Percentiles rank a stretch among this genome's conserved stretches.
These are phyloP conservation scores for Zeugodacus cucurbitae DNA, from an alignment of 1,140 invertebrate genomes.

Conservation along the genomic window DNA sequence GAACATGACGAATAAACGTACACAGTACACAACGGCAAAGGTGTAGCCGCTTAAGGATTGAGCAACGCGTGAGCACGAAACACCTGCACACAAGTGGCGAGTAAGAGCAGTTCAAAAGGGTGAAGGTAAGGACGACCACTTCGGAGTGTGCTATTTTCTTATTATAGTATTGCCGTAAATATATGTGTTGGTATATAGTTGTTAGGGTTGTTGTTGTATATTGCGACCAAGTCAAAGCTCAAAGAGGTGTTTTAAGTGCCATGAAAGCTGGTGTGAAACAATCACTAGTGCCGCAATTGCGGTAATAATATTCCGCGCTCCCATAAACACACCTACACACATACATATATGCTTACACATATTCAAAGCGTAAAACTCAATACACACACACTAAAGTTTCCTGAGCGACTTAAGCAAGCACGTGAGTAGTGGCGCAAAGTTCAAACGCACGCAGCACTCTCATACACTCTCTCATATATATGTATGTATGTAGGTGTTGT, in stretches of 20 bases:
- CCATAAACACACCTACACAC: neutral
- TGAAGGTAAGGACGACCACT: neutral
- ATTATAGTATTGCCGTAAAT: neutral
- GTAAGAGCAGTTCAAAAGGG: neutral
- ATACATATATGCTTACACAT: neutral
- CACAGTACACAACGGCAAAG: neutral
- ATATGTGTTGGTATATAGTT: too few species aligned
- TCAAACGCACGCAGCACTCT: neutral
- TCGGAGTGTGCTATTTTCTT: neutral
- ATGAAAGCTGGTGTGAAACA: neutral
- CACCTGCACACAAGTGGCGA: neutral
- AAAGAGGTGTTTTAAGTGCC: neutral
- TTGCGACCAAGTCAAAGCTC: constrained; percentile 35
- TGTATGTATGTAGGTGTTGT: neutral
- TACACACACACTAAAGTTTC: neutral
- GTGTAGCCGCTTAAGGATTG: neutral
- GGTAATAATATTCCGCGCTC: neutral
- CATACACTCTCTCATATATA: neutral
- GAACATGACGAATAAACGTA: neutral
- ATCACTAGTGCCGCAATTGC: neutral
- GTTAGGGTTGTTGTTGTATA: neutral
- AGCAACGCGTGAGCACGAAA: neutral
- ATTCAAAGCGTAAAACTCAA: neutral
- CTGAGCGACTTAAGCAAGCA: neutral
- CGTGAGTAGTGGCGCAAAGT: neutral